A percentile compares a stretch with the other conserved stretches of the same genome.
Evolutionary conservation across 2,888 invertebrate genomes (phyloP).

Genomic region (Limnephilus auricula): DNA sequence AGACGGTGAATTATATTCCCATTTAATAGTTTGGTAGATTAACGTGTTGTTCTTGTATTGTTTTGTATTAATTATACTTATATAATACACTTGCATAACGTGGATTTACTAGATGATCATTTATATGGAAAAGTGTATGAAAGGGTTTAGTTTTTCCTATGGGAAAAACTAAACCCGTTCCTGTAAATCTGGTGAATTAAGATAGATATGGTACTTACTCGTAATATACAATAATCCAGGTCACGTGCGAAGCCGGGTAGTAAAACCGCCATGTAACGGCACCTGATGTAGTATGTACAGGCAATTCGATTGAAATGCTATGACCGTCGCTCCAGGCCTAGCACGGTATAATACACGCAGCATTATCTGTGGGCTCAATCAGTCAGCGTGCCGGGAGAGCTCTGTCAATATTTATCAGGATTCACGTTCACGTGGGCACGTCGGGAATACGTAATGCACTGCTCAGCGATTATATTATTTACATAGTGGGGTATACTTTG

Average conservation of each 20-base stretch:
- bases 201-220: neutral
- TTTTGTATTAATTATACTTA: no score
- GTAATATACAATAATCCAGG: neutral
- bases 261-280: neutral
- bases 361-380: neutral
- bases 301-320: neutral
- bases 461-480: neutral
- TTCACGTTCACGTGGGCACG: neutral
- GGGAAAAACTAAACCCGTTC: no score
- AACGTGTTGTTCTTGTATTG: no score
- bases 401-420: neutral
- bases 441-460: neutral
- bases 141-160: no score
- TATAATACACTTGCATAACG: no score
- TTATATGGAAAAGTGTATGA: no score
- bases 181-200: no score
- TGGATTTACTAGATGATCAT: no score
- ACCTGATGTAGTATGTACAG: neutral
- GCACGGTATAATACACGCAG: neutral
- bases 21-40: no score
- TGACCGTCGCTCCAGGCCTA: neutral
- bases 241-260: neutral
- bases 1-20: no score
- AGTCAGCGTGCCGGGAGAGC: neutral
- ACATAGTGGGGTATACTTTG: neutral